Evolutionary conservation across 2,113 vertebrate species (phyloP).

Genomic region (Oxyruncus cristatus): DNA sequence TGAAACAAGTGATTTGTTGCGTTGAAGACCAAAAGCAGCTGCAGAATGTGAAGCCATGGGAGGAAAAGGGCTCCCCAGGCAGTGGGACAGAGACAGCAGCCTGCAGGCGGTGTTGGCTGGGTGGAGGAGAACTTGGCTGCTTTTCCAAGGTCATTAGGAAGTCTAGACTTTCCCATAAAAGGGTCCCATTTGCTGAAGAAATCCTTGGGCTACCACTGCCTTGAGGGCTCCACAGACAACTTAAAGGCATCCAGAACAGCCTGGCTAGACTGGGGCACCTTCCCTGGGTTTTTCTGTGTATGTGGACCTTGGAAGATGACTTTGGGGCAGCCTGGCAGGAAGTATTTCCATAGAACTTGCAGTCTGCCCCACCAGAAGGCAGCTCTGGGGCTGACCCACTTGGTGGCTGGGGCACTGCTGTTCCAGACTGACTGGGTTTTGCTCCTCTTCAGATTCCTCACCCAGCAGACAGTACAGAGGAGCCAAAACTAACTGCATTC

Average conservation of each 20-base stretch:
- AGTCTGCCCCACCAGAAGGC: neutral
- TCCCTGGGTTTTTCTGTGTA: neutral
- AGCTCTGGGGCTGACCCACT: neutral
- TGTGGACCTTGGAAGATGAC: neutral
- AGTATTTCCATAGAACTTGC: neutral
- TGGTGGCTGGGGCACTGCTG: neutral
- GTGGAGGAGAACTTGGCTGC: constrained; percentile 32
- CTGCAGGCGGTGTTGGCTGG: neutral
- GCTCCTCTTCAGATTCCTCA: neutral
- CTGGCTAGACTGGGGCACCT: neutral
- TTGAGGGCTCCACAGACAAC: neutral
- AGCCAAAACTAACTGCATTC: constrained; percentile 33
- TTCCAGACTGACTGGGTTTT: neutral
- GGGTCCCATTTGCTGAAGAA: constrained; percentile 9
- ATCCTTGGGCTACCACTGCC: constrained; percentile 13
- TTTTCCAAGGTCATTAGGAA: constrained; percentile 41
- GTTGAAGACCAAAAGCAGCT: neutral
- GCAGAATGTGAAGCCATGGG: neutral
- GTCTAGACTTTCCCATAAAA: constrained; percentile 57
- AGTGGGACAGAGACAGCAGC: constrained; percentile 24
- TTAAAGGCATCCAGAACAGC: neutral
- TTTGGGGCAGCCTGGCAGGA: neutral
- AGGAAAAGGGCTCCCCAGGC: constrained; percentile 8
- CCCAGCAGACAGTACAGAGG: neutral
- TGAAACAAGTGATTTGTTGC: neutral